Base-by-base conservation (phyloP, 1,140 invertebrate genomes). In the Rhyzopertha dominica region DNA sequence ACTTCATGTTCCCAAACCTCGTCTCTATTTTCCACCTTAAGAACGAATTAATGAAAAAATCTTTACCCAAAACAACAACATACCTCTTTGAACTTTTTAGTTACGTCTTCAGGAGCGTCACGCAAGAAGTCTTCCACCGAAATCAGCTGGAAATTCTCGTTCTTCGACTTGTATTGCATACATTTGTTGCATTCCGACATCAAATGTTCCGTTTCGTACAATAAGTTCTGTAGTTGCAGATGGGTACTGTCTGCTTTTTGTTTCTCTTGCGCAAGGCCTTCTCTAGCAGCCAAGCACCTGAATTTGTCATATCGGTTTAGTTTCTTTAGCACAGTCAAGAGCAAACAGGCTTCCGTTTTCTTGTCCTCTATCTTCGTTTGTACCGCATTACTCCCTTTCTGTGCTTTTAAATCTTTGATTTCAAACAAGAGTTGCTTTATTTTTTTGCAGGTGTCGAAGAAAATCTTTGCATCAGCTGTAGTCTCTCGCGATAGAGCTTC, bases 161-260 rank as follows among this genome's bases (percentile, higher is more conserved):
- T 91, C 69, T 90, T 90, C 5, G 93, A 95, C 83, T 84, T 88
- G 63, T 95, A 96, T 62, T 95, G 87, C 18, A 92, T 72, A 68
- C 94, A 96, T 63, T 94, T 94, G 2, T 85, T 81, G 9, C 95
- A 90, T 78, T 97, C 93, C 57, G 91, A 91, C 49, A 92, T 84
- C 1, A 97, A 73, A 74, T 97, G 91, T 63, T 90, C 84, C 8
- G 88, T 83, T 77, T 97, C 95, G 69, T 97, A 97, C 1, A 95
- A 67, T n/a, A 97, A 73, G 72, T 97, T 97, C 68, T 97, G 92
- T 40, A 95, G 74, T 54, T 91, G 85, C 14, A 98, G 69, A 72
- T 95, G 88, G 54, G 84, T 85, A 44, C 84, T 84, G 58, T 97
- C 94, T 0, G 95, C 90, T 54, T 83, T 83, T 54, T 84, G 82